A percentile compares a stretch with the other conserved stretches of the same genome.
phyloP scores from a whole-genome alignment of 2,797 vertebrate species.

The Helostoma temminkii region DNA sequence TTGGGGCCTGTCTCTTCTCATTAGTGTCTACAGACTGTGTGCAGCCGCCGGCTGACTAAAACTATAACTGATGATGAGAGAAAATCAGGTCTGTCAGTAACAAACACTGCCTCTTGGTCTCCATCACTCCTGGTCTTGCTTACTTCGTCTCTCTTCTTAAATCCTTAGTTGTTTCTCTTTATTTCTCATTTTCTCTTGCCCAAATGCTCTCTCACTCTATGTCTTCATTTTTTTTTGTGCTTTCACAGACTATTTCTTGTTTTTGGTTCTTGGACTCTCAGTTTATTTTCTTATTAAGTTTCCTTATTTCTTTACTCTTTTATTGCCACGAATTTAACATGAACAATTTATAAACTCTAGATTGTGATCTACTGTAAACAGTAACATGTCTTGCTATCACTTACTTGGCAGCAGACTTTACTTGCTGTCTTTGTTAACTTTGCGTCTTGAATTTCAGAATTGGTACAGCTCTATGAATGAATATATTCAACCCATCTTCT shows the following conservation, averaged over 20 bases:
- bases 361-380: too few relatives aligned
- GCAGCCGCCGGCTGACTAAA: slow-evolving; percentile 11
- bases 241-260: not conserved
- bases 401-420: not conserved
- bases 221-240: too few relatives aligned
- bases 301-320: too few relatives aligned
- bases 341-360: too few relatives aligned
- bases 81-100: slow-evolving; percentile 34
- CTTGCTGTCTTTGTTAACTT: not conserved
- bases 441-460: not conserved
- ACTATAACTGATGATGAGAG: slow-evolving; percentile 34
- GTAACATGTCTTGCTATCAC: too few relatives aligned
- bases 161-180: not conserved
- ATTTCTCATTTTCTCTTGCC: not conserved
- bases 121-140: not conserved
- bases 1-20: slow-evolving; percentile 47
- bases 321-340: too few relatives aligned
- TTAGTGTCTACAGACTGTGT: slow-evolving; percentile 23
- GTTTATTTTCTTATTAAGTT: not conserved
- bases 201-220: not conserved
- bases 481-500: too few relatives aligned
- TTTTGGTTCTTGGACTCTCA: not conserved
- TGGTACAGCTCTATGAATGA: too few relatives aligned
- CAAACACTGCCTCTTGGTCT: not conserved
- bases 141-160: not conserved